phyloP scores from a whole-genome alignment of 2,888 invertebrate species.

The Clivina fossor region DNA sequence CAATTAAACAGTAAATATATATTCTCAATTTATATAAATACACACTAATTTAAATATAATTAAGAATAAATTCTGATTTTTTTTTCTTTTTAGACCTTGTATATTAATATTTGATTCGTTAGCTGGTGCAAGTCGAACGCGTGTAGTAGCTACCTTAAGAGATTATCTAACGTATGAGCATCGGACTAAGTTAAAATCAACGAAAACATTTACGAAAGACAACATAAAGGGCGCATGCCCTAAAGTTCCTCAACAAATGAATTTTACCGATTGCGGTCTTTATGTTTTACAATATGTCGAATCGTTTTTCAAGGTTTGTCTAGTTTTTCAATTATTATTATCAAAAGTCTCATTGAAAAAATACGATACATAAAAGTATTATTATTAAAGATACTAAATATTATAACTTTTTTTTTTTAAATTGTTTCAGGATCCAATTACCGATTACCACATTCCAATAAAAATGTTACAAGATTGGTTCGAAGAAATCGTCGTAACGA shows the following conservation, averaged over 20 bases:
- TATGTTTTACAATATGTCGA: conserved; percentile 96
- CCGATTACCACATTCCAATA: conserved; percentile 81
- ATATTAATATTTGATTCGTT: conserved; percentile 96
- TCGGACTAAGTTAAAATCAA: conserved; percentile 66
- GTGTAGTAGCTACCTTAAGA: conserved; percentile 85
- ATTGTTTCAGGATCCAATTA: conserved; percentile 75
- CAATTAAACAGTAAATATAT: conserved; percentile 64
- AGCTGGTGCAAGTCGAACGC: conserved; percentile 75
- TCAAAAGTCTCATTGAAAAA: neutral
- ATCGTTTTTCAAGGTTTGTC: conserved; percentile 89
- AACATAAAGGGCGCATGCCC: conserved; percentile 85
- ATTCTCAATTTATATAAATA: conserved; percentile 18
- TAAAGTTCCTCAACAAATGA: conserved; percentile 96
- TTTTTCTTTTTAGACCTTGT: conserved; percentile 77
- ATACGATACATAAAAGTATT: neutral
- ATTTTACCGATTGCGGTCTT: conserved; percentile 95
- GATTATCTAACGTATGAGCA: conserved; percentile 90
- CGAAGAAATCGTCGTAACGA: conserved; percentile 76
- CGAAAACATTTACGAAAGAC: conserved; percentile 75
- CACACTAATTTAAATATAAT: conserved; percentile 5
- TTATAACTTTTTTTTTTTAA: conserved; percentile 14
- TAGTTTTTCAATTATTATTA: conserved; percentile 47
- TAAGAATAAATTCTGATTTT: too few relatives aligned
- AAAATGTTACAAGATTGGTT: conserved; percentile 85
- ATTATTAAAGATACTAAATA: neutral